A percentile compares a stretch with the other conserved stretches of the same genome.
Evolutionary conservation across 2,888 invertebrate genomes (phyloP).

Genomic region (Nemotelus nigrinus): DNA sequence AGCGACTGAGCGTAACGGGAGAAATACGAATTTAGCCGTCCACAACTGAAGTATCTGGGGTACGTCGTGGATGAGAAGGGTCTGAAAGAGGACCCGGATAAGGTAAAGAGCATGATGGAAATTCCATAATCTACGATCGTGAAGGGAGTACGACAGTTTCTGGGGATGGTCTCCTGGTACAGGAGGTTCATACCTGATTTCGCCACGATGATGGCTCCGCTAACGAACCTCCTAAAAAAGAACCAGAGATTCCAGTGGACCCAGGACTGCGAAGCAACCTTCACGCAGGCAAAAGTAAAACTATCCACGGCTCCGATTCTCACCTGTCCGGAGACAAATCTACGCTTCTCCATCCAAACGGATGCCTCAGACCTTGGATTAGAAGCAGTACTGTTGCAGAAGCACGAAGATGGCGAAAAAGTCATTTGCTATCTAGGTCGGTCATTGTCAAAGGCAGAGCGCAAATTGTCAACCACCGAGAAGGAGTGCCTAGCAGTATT

Average conservation of each 20-base stretch:
- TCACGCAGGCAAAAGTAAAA: too few relatives aligned
- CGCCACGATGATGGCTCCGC: background rate
- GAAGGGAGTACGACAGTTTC: constrained; percentile 16
- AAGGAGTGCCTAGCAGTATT: too few relatives aligned
- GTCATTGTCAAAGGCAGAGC: constrained; percentile 11
- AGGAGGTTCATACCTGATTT: background rate
- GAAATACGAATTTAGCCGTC: too few relatives aligned
- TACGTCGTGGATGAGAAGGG: too few relatives aligned
- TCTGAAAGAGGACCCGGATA: background rate
- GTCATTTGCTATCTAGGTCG: constrained; percentile 47
- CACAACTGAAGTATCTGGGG: too few relatives aligned
- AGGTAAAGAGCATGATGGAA: constrained; percentile 20
- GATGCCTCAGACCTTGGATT: constrained; percentile 28
- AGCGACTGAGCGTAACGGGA: background rate
- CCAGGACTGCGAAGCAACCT: too few relatives aligned
- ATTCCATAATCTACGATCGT: background rate
- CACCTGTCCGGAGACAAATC: constrained; percentile 16
- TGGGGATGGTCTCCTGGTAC: constrained; percentile 35
- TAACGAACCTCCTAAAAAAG: too few relatives aligned
- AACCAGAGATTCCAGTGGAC: background rate
- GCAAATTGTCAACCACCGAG: background rate
- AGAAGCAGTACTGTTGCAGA: constrained; percentile 24
- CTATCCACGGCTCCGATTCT: background rate
- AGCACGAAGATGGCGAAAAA: constrained; percentile 45
- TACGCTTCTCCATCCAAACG: constrained; percentile 25